Evolutionary conservation across 2,113 vertebrate species (phyloP).

Genomic region (Bufo bufo): DNA sequence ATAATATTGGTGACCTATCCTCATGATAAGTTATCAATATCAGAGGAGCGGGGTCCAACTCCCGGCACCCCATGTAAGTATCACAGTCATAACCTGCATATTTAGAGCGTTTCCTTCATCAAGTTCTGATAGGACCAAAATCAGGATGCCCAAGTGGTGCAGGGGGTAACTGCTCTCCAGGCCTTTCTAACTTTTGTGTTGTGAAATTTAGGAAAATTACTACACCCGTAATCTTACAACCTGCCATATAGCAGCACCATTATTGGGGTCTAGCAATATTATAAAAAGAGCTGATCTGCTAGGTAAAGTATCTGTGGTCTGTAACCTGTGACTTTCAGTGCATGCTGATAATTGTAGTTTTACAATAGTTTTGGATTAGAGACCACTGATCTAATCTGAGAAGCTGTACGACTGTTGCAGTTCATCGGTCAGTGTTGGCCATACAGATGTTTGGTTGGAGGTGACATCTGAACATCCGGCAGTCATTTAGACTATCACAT

Average conservation of each 20-base stretch:
- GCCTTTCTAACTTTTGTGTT: not conserved
- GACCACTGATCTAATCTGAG: not conserved
- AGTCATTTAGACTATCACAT: conserved; percentile 14
- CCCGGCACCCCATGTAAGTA: not conserved
- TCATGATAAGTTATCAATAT: too few relatives aligned
- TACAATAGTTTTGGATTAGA: not conserved
- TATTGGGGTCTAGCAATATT: too few relatives aligned
- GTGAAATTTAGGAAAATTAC: not conserved
- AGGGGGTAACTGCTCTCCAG: not conserved
- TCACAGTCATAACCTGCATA: not conserved
- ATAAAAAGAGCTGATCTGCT: too few relatives aligned
- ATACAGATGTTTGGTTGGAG: not conserved
- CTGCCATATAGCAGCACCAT: not conserved
- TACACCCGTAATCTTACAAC: not conserved
- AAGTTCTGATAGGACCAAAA: not conserved
- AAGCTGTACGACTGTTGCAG: not conserved
- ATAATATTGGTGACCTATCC: too few relatives aligned
- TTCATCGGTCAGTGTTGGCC: not conserved
- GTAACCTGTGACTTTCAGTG: not conserved
- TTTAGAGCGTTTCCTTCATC: not conserved
- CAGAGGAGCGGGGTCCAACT: too few relatives aligned
- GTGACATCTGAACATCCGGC: not conserved
- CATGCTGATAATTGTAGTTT: not conserved
- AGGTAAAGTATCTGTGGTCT: too few relatives aligned
- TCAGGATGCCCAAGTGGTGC: not conserved